Base-by-base conservation (phyloP, 2,113 vertebrate genomes). In the Chlorodrepanis virens region DNA sequence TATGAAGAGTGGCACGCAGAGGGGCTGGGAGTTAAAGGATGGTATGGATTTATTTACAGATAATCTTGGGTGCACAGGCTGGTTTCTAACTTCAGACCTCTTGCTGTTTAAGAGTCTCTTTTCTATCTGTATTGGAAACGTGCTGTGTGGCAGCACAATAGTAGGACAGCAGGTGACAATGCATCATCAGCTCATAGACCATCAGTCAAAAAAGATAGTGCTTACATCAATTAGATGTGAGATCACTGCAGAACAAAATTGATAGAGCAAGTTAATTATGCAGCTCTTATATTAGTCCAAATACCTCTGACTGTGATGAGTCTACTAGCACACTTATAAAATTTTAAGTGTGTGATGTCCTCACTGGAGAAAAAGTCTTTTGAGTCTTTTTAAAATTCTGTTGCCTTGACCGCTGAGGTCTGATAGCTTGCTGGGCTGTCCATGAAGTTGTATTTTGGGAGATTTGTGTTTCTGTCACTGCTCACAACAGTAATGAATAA, bases 171-270 rank as follows among this genome's bases (percentile, higher is more conserved):
- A 24, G 54, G 53, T 81, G 75, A 68, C 49, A 50, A 16, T 56
- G n/a, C 57, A 70, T 83, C 59, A 67, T 86, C 90, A 81, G 44
- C 67, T 93, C 68, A 50, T 14, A 88, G 76, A 25, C 35, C 35
- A 86, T 88, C 88, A 71, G 49, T 90, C 74, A 77, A 31, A 81
- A 57, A 74, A 45, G 69, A 37, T 4, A 31, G 23, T 19, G 44
- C 71, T 95, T 93, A 87, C 85, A 68, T 95, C 90, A 94, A 92
- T 86, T 89, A 63, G 47, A 39, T 74, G n/a, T 83, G 92, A 96
- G 92, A 78, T 97, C 88, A 93, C 56, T 0, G 5, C 49, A 71
- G 90, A 84, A 71, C 44, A 90, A 72, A 94, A 95, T 67, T 69
- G 83, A 92, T 84, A 74, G 83, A 54, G 65, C 40, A 67, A 87